These are phyloP conservation scores for Seladonia tumulorum DNA, from an alignment of 2,888 invertebrate species.

Conservation along the genomic window DNA sequence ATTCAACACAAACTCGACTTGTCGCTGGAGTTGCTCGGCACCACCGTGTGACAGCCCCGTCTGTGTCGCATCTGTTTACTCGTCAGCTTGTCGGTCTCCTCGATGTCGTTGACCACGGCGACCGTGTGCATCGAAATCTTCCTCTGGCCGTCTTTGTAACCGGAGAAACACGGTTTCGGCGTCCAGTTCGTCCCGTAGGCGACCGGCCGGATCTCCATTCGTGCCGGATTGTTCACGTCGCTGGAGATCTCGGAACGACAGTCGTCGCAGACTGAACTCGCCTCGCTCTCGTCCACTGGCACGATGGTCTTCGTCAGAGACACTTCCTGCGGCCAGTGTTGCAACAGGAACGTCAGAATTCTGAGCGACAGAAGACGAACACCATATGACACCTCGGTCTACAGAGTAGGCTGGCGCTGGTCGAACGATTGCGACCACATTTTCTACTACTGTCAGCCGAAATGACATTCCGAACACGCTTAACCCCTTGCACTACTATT, in stretches of 20 bases:
- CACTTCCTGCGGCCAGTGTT: neutral
- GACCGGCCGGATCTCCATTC: constrained; percentile 68
- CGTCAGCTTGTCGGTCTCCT: constrained; percentile 58
- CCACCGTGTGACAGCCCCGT: constrained; percentile 76
- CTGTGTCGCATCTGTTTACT: constrained; percentile 70
- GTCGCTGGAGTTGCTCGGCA: constrained; percentile 75
- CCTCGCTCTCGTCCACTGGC: constrained; percentile 68
- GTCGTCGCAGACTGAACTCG: constrained; percentile 71
- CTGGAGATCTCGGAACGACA: constrained; percentile 71
- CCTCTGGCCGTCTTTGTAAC: constrained; percentile 60
- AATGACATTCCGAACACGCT: neutral
- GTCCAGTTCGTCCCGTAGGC: constrained; percentile 77
- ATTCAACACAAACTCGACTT: constrained; percentile 75
- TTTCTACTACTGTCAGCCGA: neutral
- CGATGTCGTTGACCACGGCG: constrained; percentile 58
- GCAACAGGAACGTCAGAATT: constrained; percentile 2
- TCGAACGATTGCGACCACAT: neutral
- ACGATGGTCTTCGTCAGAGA: neutral
- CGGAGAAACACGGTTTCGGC: constrained; percentile 69
- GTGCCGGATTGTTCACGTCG: constrained; percentile 48
- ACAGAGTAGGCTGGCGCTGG: too few relatives aligned
- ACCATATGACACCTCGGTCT: neutral
- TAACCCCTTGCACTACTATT: too few relatives aligned
- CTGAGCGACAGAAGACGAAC: constrained; percentile 12
- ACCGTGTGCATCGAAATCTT: constrained; percentile 72